phyloP scores from a whole-genome alignment of 2,113 vertebrate genomes.

The Prionailurus bengalensis region DNA sequence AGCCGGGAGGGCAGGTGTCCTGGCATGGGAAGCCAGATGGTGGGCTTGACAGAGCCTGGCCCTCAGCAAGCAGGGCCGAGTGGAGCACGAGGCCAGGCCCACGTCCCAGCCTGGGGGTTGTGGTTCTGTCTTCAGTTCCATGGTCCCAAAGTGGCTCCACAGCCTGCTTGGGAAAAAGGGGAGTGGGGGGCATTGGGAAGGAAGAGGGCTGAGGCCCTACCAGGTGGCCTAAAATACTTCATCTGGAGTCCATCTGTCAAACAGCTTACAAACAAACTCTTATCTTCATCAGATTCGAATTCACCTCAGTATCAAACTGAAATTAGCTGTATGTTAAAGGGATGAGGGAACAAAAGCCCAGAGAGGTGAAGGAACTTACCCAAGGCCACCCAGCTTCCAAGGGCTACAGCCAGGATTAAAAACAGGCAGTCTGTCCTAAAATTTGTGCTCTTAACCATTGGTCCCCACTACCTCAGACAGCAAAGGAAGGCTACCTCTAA shows the following conservation, averaged over 20 bases:
- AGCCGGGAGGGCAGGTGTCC: neutral
- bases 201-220: neutral
- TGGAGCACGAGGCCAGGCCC: too few relatives aligned
- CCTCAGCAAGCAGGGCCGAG: neutral
- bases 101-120: neutral
- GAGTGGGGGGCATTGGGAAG: accelerated
- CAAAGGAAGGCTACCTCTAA: neutral
- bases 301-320: neutral
- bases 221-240: neutral
- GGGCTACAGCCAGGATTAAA: neutral
- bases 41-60: neutral
- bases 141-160: neutral
- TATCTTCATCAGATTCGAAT: neutral
- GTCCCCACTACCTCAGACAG: neutral
- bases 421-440: neutral
- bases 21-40: neutral
- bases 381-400: neutral
- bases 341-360: neutral
- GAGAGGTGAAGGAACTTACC: neutral
- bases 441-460: neutral
- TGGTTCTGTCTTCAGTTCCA: neutral
- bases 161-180: neutral
- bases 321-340: neutral
- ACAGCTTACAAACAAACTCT: neutral
- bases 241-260: neutral